Evolutionary conservation across 2,113 vertebrate genomes (phyloP), one percentile per base, ranked within the genome.

Genomic region (Dipodomys merriami): DNA sequence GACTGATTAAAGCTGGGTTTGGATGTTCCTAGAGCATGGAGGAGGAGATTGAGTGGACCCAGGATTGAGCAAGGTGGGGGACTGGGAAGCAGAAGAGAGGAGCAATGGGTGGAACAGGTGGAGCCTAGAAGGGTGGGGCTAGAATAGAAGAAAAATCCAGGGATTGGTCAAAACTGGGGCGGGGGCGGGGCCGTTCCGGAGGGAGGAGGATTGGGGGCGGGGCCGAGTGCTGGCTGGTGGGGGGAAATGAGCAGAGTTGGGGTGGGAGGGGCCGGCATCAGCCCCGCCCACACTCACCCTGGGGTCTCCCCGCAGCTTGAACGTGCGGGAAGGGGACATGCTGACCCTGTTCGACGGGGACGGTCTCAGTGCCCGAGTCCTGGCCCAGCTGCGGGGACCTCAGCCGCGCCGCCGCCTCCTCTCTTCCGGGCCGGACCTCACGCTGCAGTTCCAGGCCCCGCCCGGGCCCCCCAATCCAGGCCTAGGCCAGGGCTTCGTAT

Each of bases 391-490:
- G 95, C 91, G 99, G 96, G 99, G 99, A 0, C 98, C 98, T 91
- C 98, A 97, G 57, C 98, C 99, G 57, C 98, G 99, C 80, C 99
- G 99, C 97, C 98, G 98, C 93, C 98, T 99, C 5, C 98, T 99
- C 83, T 99, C 99, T 12, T 98, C 98, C 4, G 99, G 98, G 53
- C 98, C 99, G 5, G 99, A 99, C 74, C 98, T 99, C 96, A 99
- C 99, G 29, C 98, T 99, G 93, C 99, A 99, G 97, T 99, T 99
- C 97, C 99, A 99, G 96, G 99, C 99, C 22, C 99, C 99, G 35
- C 98, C 98, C 0, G 98, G 98, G 2, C 98, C 99, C 93, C 98
- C 99, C 35, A 98, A 98, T 72, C 99, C 99, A 7, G 98, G 98
- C 88, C 96, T 99, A 35, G 99, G 98, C 88, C 99, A 99, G 94